Evolutionary conservation across 2,888 invertebrate species (phyloP), one percentile per base, ranked within the genome.

Genomic region (Spodoptera exigua): DNA sequence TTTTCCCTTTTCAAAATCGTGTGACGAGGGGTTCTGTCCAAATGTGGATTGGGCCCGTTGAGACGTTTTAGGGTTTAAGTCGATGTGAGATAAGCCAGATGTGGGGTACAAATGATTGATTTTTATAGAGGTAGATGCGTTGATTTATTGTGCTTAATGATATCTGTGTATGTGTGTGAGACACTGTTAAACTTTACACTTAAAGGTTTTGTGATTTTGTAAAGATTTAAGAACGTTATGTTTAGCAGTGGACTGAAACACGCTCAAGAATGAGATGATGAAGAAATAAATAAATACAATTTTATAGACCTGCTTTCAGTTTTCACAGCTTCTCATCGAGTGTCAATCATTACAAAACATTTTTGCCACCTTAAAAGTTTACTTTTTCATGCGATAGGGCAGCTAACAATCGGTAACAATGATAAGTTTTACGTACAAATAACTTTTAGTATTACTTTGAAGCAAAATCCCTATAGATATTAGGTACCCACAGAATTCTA

Each of bases 1-100:
- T 84, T 85, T 87, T 89, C 92, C 93, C 91, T 90, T 88, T 89
- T 92, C 91, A 90, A 89, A 89, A 86, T 81, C 86, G 79, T 80
- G 89, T 89, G 89, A 89, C 89, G 87, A 84, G 85, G 87, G 89
- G 78, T 75, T 79, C 80, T 80, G 79, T 79, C 83, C 74, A 76
- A 76, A 70, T 68, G 74, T 70, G 68, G 66, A 71, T 79, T 74
- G 72, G 80, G 79, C 79, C 88, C 85, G 67, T 61, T 58, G 88
- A 88, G 89, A 88, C 85, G 73, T 76, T 83, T 72, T 76, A 72
- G 74, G 74, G 80, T 77, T 81, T 74, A 69, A 76, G 76, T 81
- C 75, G 65, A 71, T 74, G 74, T 65, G 67, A 78, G 82, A 80
- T 83, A 81, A 82, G 65, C 78, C 76, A 76, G 80, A 83, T 84